These are phyloP conservation scores for Odontocerum albicorne DNA, from an alignment of 2,888 invertebrate species.

Conservation along the genomic window DNA sequence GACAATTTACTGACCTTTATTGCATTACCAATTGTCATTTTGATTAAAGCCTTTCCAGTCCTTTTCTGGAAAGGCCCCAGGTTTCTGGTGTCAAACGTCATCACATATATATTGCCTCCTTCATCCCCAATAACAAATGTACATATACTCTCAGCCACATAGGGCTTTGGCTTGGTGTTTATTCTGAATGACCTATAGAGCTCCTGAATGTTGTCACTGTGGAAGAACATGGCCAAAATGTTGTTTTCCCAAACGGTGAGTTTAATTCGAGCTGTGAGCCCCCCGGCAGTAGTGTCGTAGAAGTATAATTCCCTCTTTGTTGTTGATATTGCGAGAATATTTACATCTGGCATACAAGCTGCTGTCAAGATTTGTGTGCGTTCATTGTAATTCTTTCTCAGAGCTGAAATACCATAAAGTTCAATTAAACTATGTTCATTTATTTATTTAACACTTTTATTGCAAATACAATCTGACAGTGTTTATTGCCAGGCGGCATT, in stretches of 20 bases:
- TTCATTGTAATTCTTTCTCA: constrained; percentile 45
- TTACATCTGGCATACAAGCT: constrained; percentile 74
- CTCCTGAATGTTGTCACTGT: constrained; percentile 51
- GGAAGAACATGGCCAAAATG: constrained; percentile 60
- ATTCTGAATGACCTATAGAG: constrained; percentile 48
- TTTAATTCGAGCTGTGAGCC: constrained; percentile 70
- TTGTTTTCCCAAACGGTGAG: constrained; percentile 68
- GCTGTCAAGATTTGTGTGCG: constrained; percentile 74
- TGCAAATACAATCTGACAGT: too few species aligned
- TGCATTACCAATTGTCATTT: constrained; percentile 1
- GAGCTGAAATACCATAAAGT: constrained; percentile 6
- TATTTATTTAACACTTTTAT: too few species aligned
- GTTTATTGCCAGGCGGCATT: too few species aligned
- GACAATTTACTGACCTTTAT: constrained; percentile 15
- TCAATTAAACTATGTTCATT: not conserved
- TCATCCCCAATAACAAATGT: constrained; percentile 74
- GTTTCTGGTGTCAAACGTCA: constrained; percentile 62
- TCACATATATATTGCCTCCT: constrained; percentile 67
- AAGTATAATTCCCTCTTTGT: constrained; percentile 78
- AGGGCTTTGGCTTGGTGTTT: not conserved
- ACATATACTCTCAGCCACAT: constrained; percentile 38
- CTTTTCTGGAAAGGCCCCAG: constrained; percentile 73
- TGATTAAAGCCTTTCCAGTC: constrained; percentile 58
- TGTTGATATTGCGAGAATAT: constrained; percentile 75
- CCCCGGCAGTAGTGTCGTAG: constrained; percentile 75